Evolutionary conservation across 2,113 vertebrate genomes (phyloP), one percentile per base, ranked within the genome.

Genomic region (Boleophthalmus pectinirostris): DNA sequence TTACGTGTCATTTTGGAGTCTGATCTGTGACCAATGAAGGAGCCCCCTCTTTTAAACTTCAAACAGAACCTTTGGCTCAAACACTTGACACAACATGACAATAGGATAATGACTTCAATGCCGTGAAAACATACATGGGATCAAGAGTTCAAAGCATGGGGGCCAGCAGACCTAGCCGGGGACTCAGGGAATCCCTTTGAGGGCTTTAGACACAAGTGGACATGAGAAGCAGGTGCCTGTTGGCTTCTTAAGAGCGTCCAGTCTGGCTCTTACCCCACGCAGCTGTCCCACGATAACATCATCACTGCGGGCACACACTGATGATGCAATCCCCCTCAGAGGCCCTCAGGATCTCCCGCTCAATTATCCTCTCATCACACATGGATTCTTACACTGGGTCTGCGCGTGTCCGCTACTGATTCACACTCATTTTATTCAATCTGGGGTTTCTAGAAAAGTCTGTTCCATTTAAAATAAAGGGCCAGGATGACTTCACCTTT

Each of bases 171-270:
- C 85, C 85, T 10, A 89, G 79, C 81, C 16, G 85, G 81, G 79
- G 77, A 77, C 77, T 81, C 83, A 78, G 90, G 85, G 89, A 90
- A 90, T 90, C 88, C 85, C 88, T 92, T 92, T 90, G 90, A 90
- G 82, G 88, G 89, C 79, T 83, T 90, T 89, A 90, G 67, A 76
- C 79, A 75, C 70, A 89, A 90, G 70, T 75, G 84, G 86, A 91
- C 85, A 86, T 85, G 83, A 7, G 78, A 73, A 89, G 88, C 87
- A 91, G 88, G 88, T 89, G 88, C 82, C 82, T 78, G 78, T 88
- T 68, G 82, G 83, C 78, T 83, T 72, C 58, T 63, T 47, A 75
- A 80, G 66, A 86, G 75, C 75, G 53, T 68, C 65, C 38, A 57
- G 58, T 60, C 75, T 85, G 80, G 83, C 77, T 72, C 61, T 77